Evolutionary conservation across 2,797 vertebrate genomes (phyloP).

Genomic region (Mus spretus): DNA sequence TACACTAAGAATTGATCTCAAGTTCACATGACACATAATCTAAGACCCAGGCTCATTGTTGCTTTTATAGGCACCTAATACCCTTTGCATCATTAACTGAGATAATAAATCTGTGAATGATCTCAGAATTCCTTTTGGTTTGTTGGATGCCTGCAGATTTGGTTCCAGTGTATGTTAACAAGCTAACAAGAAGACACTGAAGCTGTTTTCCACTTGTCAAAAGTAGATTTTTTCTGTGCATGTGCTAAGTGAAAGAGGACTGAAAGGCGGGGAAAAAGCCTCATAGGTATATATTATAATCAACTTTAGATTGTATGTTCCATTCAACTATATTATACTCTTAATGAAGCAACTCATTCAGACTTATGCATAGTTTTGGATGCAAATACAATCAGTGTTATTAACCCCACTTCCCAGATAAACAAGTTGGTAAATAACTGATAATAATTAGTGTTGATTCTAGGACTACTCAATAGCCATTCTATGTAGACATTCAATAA

Average conservation of each 20-base stretch:
- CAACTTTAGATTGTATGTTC: not conserved
- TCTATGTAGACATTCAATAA: not conserved
- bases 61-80: not conserved
- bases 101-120: conserved; percentile 3
- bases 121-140: not conserved
- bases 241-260: not conserved
- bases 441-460: not conserved
- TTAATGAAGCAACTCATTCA: not conserved
- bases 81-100: not conserved
- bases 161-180: not conserved
- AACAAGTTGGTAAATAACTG: not conserved
- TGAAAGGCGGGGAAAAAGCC: not conserved
- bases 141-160: not conserved
- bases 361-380: not conserved
- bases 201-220: conserved; percentile 8
- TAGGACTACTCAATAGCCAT: not conserved
- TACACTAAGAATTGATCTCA: not conserved
- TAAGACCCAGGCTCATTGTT: not conserved
- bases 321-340: not conserved
- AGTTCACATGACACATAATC: not conserved
- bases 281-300: not conserved
- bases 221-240: not conserved
- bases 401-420: not conserved
- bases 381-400: not conserved
- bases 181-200: not conserved